Base-by-base conservation (phyloP, 2,888 invertebrate species). In the Arrhopalites spinosus region DNA sequence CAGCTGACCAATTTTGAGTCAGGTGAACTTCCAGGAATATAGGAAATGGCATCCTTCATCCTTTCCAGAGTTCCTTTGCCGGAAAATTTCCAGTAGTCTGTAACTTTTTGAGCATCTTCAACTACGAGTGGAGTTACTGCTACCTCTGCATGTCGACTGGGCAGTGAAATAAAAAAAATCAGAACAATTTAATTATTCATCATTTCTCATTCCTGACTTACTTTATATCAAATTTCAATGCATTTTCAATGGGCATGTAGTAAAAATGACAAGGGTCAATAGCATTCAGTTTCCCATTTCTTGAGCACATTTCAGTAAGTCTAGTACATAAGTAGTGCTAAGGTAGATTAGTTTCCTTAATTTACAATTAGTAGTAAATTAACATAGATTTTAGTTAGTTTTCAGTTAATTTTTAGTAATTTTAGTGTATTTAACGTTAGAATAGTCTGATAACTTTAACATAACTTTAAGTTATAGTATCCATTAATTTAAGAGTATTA, bases 1-100 rank as follows among this genome's bases (percentile, higher is more conserved):
- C 78, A 78, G 45, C 73, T 67, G 3, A 50, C 74, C 15, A 75
- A 45, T 30, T 50, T 23, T 29, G 17, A 67, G 45, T 17, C 5
- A 5, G 5, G 61, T 30, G 2, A 7, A 50, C 47, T 47, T 25
- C 43, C 68, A 7, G 45, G 17, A 15, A 15, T 47, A 2, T 36
- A 11, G 11, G 8, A 0, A 27, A 68, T 68, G 2, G 11, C 27
- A n/a, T 68, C 68, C 25, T 50, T 15, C 68, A 68, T 68, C 23
- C 47, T 23, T 13, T 68, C 68, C 20, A 50, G 20, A 1, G 36
- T 43, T 5, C 67, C 67, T n/a, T n/a, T 20, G 8, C 67, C 67
- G 1, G 67, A 43, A 67, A 36, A 67, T 23, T 67, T 43, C 67
- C 67, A 67, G 20, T 23, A 23, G 20, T 67, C 8, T 13, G 43